phyloP scores from a whole-genome alignment of 1,140 invertebrate species.

The Aricia agestis region DNA sequence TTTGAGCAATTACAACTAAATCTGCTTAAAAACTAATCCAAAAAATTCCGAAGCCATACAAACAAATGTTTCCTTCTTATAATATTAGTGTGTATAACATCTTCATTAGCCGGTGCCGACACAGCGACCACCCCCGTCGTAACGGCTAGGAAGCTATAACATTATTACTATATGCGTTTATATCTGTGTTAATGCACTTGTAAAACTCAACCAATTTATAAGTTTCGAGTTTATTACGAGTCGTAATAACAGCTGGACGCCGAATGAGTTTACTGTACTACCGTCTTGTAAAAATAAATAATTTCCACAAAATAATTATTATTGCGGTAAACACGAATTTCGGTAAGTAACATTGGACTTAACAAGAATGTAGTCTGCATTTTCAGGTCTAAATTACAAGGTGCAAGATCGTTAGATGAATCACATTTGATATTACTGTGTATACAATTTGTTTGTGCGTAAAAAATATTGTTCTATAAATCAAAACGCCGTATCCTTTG shows the following conservation, averaged over 20 bases:
- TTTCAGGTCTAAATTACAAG: not conserved
- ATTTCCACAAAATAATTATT: not conserved
- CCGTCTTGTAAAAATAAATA: not conserved
- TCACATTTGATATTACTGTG: not conserved
- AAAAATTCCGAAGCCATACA: too few species aligned
- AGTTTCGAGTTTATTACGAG: not conserved
- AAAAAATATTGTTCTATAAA: conserved; percentile 12
- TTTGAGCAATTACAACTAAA: too few species aligned
- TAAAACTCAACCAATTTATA: conserved; percentile 3
- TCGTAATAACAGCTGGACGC: not conserved
- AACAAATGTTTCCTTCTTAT: too few species aligned
- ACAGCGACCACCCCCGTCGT: not conserved
- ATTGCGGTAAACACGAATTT: not conserved
- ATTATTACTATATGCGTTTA: not conserved
- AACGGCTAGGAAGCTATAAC: not conserved
- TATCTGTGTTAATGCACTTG: conserved; percentile 6
- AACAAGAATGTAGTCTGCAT: too few species aligned
- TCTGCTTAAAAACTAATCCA: too few species aligned
- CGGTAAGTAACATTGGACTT: too few species aligned
- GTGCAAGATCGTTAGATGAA: not conserved
- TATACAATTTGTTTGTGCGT: not conserved
- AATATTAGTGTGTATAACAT: not conserved
- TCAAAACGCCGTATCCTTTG: conserved; percentile 13
- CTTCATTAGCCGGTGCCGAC: not conserved
- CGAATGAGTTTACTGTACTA: not conserved